Percentiles rank a stretch among this genome's conserved stretches.
Evolutionary conservation across 2,888 invertebrate species (phyloP).

Genomic region (Tachina lurida): DNA sequence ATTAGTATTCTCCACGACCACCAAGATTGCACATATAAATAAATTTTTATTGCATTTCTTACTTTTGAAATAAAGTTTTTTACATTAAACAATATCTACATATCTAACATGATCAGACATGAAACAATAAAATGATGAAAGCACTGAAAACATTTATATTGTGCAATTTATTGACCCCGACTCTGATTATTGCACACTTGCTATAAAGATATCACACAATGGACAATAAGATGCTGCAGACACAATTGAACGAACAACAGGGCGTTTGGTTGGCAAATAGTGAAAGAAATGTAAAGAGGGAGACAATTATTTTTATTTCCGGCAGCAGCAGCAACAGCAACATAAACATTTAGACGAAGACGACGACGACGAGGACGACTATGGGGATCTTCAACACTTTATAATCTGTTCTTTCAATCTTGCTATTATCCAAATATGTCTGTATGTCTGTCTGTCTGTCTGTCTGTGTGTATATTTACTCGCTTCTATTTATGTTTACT

Average conservation of each 20-base stretch:
- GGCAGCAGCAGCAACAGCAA: slow-evolving; percentile 52
- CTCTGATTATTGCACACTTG: slow-evolving; percentile 41
- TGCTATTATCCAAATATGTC: slow-evolving; percentile 33
- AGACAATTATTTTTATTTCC: slow-evolving; percentile 67
- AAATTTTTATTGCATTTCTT: background rate
- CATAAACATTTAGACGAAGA: slow-evolving; percentile 46
- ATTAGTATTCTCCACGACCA: slow-evolving; percentile 3
- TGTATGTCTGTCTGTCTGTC: background rate
- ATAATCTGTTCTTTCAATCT: slow-evolving; percentile 56
- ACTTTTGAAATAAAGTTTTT: background rate
- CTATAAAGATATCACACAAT: slow-evolving; percentile 57
- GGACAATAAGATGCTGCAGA: slow-evolving; percentile 15
- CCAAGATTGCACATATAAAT: slow-evolving; percentile 3
- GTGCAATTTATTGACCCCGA: slow-evolving; percentile 44
- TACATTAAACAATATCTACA: slow-evolving; percentile 1
- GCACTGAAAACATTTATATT: slow-evolving; percentile 34
- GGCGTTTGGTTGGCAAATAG: slow-evolving; percentile 8
- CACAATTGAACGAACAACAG: slow-evolving; percentile 29
- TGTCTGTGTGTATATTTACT: slow-evolving; percentile 1
- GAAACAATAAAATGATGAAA: background rate
- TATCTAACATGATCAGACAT: slow-evolving; percentile 7
- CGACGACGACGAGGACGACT: background rate
- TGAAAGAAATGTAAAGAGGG: slow-evolving; percentile 15
- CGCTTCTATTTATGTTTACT: slow-evolving; percentile 22
- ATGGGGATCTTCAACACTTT: slow-evolving; percentile 58